These are phyloP conservation scores for Oncorhynchus nerka DNA, from an alignment of 2,113 vertebrate species.

Conservation along the genomic window DNA sequence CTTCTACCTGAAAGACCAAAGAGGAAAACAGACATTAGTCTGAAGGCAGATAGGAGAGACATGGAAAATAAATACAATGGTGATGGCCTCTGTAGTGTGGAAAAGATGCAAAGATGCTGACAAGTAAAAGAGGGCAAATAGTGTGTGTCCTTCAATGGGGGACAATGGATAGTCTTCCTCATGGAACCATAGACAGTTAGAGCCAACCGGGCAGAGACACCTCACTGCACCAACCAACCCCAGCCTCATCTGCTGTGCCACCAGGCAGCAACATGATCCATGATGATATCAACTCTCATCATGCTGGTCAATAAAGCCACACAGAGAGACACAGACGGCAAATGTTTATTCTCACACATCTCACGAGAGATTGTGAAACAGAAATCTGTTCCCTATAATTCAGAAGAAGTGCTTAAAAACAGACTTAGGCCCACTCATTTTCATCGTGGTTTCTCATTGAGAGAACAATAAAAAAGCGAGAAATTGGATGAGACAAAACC, in stretches of 20 bases:
- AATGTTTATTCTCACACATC: slow-evolving; percentile 46
- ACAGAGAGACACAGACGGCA: slow-evolving; percentile 47
- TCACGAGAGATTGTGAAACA: slow-evolving; percentile 46
- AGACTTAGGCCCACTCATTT: slow-evolving; percentile 59
- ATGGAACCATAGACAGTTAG: slow-evolving; percentile 63
- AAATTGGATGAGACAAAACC: slow-evolving; percentile 32
- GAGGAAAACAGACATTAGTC: slow-evolving; percentile 54
- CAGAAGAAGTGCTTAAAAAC: slow-evolving; percentile 61
- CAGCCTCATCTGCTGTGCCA: slow-evolving; percentile 10
- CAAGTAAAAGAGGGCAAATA: not conserved
- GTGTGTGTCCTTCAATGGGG: slow-evolving; percentile 61
- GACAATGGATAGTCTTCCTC: slow-evolving; percentile 48
- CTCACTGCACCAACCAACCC: not conserved
- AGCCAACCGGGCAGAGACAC: slow-evolving; percentile 32
- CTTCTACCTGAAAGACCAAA: slow-evolving; percentile 90
- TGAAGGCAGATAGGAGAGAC: not conserved
- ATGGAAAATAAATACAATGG: not conserved
- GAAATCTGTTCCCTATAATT: slow-evolving; percentile 52
- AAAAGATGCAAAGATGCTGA: not conserved
- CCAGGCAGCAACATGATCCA: slow-evolving; percentile 51
- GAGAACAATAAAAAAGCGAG: slow-evolving; percentile 38
- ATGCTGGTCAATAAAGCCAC: slow-evolving; percentile 56
- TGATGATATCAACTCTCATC: slow-evolving; percentile 71
- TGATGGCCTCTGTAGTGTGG: not conserved
- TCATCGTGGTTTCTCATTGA: slow-evolving; percentile 38